Evolutionary conservation across 2,888 invertebrate genomes (phyloP), one percentile per base, ranked within the genome.

Genomic region (Mellilla xanthometata): DNA sequence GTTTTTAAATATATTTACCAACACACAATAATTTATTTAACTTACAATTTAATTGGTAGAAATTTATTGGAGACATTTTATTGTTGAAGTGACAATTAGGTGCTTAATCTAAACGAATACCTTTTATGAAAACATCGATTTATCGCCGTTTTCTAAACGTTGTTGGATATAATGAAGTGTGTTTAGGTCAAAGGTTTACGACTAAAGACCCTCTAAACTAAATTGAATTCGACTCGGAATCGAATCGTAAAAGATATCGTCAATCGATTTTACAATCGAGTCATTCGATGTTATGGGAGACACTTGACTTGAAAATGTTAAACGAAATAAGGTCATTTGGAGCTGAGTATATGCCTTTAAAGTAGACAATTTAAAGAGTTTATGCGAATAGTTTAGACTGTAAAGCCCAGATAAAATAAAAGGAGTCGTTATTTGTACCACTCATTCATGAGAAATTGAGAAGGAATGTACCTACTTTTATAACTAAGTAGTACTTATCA

Each of bases 221-320:
- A 88, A 89, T 89, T 87, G 88, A 87, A 89, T 84, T 76, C 60
- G 73, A 70, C 66, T 76, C 64, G 68, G 63, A 81, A 81, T 82
- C 69, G 67, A 69, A 50, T 84, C 88, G 81, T 88, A 86, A 88
- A 87, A 74, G 64, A 75, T 64, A 64, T 69, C 72, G 71, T 74
- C 68, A 67, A 67, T 62, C 57, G 62, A 59, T 61, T 74, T 77
- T 72, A 79, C 72, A 71, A 72, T 72, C 74, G 72, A 71, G 72
- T 42, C 46, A 47, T 51, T 73, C 63, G 65, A 55, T 59, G 68
- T 72, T 71, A 72, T 69, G 63, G 65, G 49, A 50, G 49, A 51
- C 53, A 49, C 51, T 49, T 49, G 53, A 45, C 30, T 49, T 39
- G 36, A 43, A 48, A 59, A 53, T 58, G 59, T 65, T 64, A 66